Base-by-base conservation (phyloP, 2,113 vertebrate genomes). In the Herpetotheres cachinnans region DNA sequence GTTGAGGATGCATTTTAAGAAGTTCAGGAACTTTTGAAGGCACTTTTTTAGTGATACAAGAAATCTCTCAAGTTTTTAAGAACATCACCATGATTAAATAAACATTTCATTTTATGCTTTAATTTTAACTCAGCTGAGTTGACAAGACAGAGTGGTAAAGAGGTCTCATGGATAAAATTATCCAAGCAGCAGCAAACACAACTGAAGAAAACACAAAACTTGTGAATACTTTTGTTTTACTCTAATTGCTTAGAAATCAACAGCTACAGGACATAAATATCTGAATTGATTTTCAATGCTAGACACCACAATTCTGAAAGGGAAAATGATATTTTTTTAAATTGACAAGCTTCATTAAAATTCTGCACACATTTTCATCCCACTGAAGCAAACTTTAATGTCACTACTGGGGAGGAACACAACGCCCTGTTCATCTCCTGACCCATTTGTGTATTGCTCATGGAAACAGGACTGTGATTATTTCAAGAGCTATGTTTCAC, bases 31-130 rank as follows among this genome's bases (percentile, higher is more conserved):
- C 59, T 97, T 93, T 93, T 92, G 74, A 95, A 92, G 63, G 36
- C 55, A 56, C 42, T 72, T 93, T 96, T 94, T 93, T 89, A 91
- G 90, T 42, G 71, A 73, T 59, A 83, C 52, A 96, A 92, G 54
- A 93, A 97, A 94, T 62, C 81, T 87, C 93, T 96, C 77, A 67
- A 97, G 84, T 92, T 96, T 90, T 95, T 79, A 94, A 93, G 88
- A 96, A 69, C 76, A 65, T 54, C 8, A 0, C 47, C 82, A 70
- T 88, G 84, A 96, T 95, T 96, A 97, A 97, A 96, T 93, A 97
- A 96, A 95, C 93, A 96, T 97, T 97, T 95, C 86, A 94, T 95
- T 96, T 94, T 91, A 97, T 95, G 94, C 89, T 95, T 91, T 93
- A 97, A 95, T 94, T 96, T 97, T 97, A 93, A 95, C 88, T 97